A percentile compares a stretch with the other conserved stretches of the same genome.
phyloP scores from a whole-genome alignment of 2,888 invertebrate genomes.

The Brachypterus glaber region DNA sequence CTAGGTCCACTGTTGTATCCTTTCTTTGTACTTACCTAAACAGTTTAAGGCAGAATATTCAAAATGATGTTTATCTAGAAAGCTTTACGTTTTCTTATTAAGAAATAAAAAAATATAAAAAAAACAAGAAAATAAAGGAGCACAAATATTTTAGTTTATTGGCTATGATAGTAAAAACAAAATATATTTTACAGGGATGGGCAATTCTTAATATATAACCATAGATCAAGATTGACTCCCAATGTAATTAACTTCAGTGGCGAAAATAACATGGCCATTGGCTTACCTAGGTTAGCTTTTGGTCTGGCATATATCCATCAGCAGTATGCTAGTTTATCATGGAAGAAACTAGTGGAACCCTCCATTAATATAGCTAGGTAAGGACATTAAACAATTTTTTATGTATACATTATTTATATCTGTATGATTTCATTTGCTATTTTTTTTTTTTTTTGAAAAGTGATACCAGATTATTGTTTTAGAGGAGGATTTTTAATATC shows the following conservation, averaged over 20 bases:
- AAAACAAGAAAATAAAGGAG: too few species aligned
- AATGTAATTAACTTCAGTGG: constrained; percentile 49
- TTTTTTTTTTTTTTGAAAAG: too few species aligned
- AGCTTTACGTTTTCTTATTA: constrained; percentile 2
- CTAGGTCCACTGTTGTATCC: too few species aligned
- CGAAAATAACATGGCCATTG: constrained; percentile 34
- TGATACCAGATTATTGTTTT: constrained; percentile 17
- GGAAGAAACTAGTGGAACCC: constrained; percentile 51
- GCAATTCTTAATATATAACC: constrained; percentile 62
- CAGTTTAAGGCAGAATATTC: too few species aligned
- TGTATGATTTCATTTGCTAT: neutral
- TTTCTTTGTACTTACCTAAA: too few species aligned
- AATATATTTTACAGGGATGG: too few species aligned
- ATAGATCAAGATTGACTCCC: constrained; percentile 47
- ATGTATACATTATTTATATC: too few species aligned
- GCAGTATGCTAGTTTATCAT: constrained; percentile 47
- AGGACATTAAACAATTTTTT: constrained; percentile 4
- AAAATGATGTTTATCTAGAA: too few species aligned
- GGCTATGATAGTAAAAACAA: too few species aligned
- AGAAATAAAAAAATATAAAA: too few species aligned
- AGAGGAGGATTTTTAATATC: constrained; percentile 46
- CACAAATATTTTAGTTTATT: constrained; percentile 24
- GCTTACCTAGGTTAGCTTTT: constrained; percentile 50
- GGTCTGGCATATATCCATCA: constrained; percentile 51
- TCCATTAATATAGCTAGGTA: constrained; percentile 48